These are phyloP conservation scores for Eupeodes latifasciatus DNA, from an alignment of 2,888 invertebrate genomes.

Conservation along the genomic window DNA sequence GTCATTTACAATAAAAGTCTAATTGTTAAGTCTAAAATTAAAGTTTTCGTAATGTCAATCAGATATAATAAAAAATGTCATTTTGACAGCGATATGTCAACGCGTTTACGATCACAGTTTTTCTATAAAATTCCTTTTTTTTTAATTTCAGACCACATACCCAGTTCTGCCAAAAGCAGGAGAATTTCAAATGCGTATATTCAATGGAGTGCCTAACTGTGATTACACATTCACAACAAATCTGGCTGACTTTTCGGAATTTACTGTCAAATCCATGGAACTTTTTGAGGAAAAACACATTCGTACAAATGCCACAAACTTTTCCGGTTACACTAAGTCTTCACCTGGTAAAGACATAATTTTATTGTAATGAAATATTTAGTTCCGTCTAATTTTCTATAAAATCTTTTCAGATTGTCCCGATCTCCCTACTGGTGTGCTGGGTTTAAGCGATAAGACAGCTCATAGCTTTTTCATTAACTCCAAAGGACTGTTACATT, in stretches of 20 bases:
- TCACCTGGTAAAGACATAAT: slow-evolving; percentile 74
- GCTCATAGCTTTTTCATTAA: slow-evolving; percentile 81
- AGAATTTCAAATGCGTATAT: slow-evolving; percentile 88
- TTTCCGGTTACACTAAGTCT: slow-evolving; percentile 65
- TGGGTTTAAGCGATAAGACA: slow-evolving; percentile 60
- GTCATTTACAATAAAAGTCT: too few relatives aligned
- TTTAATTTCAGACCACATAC: slow-evolving; percentile 87
- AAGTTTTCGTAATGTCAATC: too few relatives aligned
- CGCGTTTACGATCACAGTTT: too few relatives aligned
- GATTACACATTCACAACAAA: slow-evolving; percentile 79
- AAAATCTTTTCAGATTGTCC: slow-evolving; percentile 65
- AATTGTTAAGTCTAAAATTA: neutral
- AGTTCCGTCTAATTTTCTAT: neutral
- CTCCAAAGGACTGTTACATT: slow-evolving; percentile 71
- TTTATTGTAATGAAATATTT: neutral
- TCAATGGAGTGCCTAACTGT: slow-evolving; percentile 87
- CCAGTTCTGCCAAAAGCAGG: slow-evolving; percentile 86
- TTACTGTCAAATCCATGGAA: slow-evolving; percentile 77
- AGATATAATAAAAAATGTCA: too few relatives aligned
- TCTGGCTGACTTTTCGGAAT: slow-evolving; percentile 57
- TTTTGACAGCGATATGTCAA: too few relatives aligned
- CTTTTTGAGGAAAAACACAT: slow-evolving; percentile 79
- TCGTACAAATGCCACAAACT: neutral
- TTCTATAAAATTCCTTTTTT: neutral
- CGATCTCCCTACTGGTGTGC: slow-evolving; percentile 62